These are phyloP conservation scores for Eolophus roseicapilla DNA, from an alignment of 2,113 vertebrate genomes.

Conservation along the genomic window DNA sequence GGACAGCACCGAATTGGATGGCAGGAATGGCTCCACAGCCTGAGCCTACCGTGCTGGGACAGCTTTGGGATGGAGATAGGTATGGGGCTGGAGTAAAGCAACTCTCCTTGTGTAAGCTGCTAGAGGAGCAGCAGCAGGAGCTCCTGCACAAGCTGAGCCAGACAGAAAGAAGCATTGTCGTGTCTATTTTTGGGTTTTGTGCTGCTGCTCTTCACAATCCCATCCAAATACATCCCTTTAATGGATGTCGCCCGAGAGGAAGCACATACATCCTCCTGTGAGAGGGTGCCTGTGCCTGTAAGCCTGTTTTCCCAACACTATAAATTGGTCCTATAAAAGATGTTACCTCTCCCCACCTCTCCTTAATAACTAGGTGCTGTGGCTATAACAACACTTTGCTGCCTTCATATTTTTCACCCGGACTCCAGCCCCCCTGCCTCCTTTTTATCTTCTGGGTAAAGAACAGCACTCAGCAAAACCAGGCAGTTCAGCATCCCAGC, in stretches of 20 bases:
- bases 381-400: neutral
- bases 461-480: neutral
- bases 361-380: neutral
- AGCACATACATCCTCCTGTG: neutral
- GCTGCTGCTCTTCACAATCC: neutral
- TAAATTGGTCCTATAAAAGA: slow-evolving; percentile 29
- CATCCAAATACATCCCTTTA: slow-evolving; percentile 15
- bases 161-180: neutral
- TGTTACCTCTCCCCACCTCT: neutral
- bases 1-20: neutral
- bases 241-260: neutral
- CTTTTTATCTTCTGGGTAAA: neutral
- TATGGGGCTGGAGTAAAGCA: neutral
- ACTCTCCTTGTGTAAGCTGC: neutral
- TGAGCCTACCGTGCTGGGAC: rapidly evolving
- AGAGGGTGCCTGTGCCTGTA: neutral
- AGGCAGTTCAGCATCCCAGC: neutral
- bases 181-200: slow-evolving; percentile 24
- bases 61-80: neutral
- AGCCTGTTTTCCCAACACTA: neutral
- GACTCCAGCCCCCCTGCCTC: neutral
- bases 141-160: neutral
- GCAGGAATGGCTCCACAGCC: neutral
- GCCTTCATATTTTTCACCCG: neutral
- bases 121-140: neutral